phyloP scores from a whole-genome alignment of 23 tunicate genomes.

The Halocynthia aurantium region DNA sequence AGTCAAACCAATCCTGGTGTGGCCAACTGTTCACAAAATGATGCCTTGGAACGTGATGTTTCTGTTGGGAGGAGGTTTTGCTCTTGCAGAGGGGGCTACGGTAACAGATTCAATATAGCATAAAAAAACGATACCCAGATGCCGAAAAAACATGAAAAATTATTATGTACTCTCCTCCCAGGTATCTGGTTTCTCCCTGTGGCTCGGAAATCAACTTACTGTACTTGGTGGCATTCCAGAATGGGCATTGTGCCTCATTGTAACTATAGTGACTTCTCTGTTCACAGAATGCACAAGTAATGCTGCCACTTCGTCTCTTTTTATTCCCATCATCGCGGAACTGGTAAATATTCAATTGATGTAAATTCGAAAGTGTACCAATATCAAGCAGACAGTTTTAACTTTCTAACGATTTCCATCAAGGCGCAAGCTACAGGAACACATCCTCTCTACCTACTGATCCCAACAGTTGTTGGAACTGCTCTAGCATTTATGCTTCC shows the following conservation, averaged over 20 bases:
- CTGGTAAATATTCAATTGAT: slow-evolving; percentile 36
- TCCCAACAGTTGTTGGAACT: slow-evolving; percentile 61
- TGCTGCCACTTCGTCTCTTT: slow-evolving; percentile 83
- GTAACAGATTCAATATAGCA: slow-evolving; percentile 7
- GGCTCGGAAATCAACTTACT: slow-evolving; percentile 69
- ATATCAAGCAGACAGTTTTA: too few relatives aligned
- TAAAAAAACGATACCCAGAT: too few relatives aligned
- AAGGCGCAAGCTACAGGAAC: slow-evolving; percentile 60
- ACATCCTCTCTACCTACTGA: slow-evolving; percentile 66
- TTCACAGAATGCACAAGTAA: slow-evolving; percentile 95
- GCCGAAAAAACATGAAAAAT: too few relatives aligned
- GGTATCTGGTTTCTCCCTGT: slow-evolving; percentile 85
- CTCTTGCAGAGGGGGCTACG: slow-evolving; percentile 63
- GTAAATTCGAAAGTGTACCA: too few relatives aligned
- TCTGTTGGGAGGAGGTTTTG: slow-evolving; percentile 66
- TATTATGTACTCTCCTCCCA: not conserved
- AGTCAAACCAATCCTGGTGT: slow-evolving; percentile 26
- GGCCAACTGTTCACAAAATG: slow-evolving; percentile 35
- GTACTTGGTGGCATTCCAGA: slow-evolving; percentile 46
- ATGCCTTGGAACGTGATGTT: slow-evolving; percentile 58
- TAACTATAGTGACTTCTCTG: slow-evolving; percentile 71
- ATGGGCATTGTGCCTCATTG: slow-evolving; percentile 82
- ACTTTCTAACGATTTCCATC: not conserved
- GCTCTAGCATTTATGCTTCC: slow-evolving; percentile 87
- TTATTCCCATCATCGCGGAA: slow-evolving; percentile 80